These are phyloP conservation scores for Neolamprologus kungweensis DNA, from an alignment of 2,113 vertebrate species.

Conservation along the genomic window DNA sequence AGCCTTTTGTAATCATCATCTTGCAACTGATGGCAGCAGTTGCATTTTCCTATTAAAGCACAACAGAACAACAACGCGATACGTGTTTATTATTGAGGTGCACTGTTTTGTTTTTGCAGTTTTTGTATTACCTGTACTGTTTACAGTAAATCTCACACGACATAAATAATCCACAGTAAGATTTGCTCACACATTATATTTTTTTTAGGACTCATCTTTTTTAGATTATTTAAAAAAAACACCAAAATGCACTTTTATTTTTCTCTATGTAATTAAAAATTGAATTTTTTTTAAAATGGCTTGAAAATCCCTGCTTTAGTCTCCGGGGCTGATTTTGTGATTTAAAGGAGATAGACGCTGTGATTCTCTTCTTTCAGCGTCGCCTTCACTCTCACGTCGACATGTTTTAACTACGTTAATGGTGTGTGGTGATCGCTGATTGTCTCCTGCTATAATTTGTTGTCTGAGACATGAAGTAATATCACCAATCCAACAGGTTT, in stretches of 20 bases:
- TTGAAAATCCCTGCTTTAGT: not conserved
- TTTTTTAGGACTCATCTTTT: not conserved
- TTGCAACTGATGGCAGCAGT: not conserved
- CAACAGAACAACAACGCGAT: not conserved
- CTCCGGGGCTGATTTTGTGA: accelerated
- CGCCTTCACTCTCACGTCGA: not conserved
- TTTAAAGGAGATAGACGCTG: accelerated
- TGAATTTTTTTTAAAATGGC: accelerated
- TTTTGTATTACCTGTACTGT: not conserved
- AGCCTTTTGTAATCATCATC: not conserved
- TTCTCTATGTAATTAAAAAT: not conserved
- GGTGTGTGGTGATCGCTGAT: not conserved
- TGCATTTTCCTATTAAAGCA: not conserved
- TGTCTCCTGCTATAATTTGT: not conserved
- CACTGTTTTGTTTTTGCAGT: not conserved
- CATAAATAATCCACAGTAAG: not conserved
- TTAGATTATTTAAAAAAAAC: not conserved
- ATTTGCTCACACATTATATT: not conserved
- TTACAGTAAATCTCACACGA: not conserved
- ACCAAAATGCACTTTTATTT: not conserved
- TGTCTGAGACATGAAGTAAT: not conserved
- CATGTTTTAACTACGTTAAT: not conserved
- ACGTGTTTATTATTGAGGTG: not conserved
- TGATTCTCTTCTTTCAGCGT: not conserved
- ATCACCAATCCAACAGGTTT: conserved; percentile 27